Evolutionary conservation across 2,888 invertebrate species (phyloP).

Genomic region (Drosophila phalerata): DNA sequence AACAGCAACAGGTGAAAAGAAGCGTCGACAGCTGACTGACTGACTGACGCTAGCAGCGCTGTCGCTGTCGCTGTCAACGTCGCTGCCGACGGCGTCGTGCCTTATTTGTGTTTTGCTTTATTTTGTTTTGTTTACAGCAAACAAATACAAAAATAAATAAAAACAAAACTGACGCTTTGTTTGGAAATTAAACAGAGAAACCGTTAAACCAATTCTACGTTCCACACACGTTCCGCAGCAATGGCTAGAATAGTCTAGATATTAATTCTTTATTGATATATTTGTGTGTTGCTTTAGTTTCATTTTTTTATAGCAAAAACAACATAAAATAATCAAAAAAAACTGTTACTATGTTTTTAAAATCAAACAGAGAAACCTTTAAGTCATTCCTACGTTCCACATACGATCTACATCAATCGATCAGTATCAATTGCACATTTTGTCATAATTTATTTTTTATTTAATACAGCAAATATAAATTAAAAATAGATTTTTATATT

Average conservation of each 20-base stretch:
- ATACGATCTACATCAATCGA: slow-evolving; percentile 5
- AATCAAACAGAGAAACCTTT: no score
- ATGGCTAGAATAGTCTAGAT: slow-evolving; percentile 18
- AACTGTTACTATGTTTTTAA: no score
- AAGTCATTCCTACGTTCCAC: neutral
- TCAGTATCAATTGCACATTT: slow-evolving; percentile 27
- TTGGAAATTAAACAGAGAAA: slow-evolving; percentile 21
- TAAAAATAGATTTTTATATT: no score
- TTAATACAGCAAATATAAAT: no score
- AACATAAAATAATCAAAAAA: no score
- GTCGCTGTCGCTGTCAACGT: slow-evolving; percentile 28
- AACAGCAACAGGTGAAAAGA: slow-evolving; percentile 66
- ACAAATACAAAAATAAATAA: neutral
- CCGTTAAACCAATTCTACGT: neutral
- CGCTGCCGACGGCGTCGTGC: slow-evolving; percentile 33
- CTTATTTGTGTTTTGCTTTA: slow-evolving; percentile 47
- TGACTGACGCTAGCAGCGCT: slow-evolving; percentile 13
- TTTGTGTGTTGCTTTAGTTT: no score
- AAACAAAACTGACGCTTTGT: neutral
- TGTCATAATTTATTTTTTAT: slow-evolving; percentile 24
- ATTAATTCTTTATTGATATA: slow-evolving; percentile 10
- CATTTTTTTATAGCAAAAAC: no score
- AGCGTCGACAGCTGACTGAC: slow-evolving; percentile 31
- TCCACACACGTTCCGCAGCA: slow-evolving; percentile 7
- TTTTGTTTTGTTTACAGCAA: slow-evolving; percentile 42